These are phyloP conservation scores for Lepisosteus osseus DNA, from an alignment of 2,113 vertebrate genomes.

Conservation along the genomic window DNA sequence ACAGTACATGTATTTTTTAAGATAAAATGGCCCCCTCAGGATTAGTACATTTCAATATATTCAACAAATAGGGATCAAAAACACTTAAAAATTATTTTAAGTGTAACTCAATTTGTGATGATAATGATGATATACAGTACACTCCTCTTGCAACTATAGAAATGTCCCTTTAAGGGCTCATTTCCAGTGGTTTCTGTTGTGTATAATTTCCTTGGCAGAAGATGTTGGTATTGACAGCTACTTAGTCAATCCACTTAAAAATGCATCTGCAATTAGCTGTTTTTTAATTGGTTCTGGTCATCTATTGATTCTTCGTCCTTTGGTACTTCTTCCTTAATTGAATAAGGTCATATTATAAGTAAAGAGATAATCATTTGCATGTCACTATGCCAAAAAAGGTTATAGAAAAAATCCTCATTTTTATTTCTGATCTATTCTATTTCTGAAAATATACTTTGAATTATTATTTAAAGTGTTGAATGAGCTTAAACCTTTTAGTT, in stretches of 20 bases:
- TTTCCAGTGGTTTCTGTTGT: slow-evolving; percentile 24
- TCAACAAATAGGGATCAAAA: slow-evolving; percentile 7
- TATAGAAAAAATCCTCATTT: slow-evolving; percentile 33
- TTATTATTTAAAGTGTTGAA: slow-evolving; percentile 40
- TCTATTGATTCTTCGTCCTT: slow-evolving; percentile 55
- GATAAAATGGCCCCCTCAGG: slow-evolving; percentile 15
- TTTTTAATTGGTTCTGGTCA: slow-evolving; percentile 65
- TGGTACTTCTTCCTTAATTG: slow-evolving; percentile 43
- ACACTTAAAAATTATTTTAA: neutral
- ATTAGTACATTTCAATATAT: slow-evolving; percentile 17
- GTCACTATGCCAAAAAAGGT: slow-evolving; percentile 34
- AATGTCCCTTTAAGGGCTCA: slow-evolving; percentile 34
- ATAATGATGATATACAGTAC: neutral
- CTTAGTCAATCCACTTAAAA: slow-evolving; percentile 63
- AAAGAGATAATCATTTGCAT: slow-evolving; percentile 42
- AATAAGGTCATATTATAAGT: slow-evolving; percentile 54
- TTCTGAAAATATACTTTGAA: slow-evolving; percentile 1
- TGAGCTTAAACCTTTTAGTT: neutral
- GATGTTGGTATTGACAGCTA: slow-evolving; percentile 55
- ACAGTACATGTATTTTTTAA: slow-evolving; percentile 20
- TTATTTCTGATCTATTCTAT: slow-evolving; percentile 19
- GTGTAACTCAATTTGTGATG: neutral
- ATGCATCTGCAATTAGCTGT: slow-evolving; percentile 59
- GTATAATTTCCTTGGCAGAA: slow-evolving; percentile 46
- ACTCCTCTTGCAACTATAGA: slow-evolving; percentile 10